Base-by-base conservation (phyloP, 2,888 invertebrate species). In the Drosophila neotestacea region DNA sequence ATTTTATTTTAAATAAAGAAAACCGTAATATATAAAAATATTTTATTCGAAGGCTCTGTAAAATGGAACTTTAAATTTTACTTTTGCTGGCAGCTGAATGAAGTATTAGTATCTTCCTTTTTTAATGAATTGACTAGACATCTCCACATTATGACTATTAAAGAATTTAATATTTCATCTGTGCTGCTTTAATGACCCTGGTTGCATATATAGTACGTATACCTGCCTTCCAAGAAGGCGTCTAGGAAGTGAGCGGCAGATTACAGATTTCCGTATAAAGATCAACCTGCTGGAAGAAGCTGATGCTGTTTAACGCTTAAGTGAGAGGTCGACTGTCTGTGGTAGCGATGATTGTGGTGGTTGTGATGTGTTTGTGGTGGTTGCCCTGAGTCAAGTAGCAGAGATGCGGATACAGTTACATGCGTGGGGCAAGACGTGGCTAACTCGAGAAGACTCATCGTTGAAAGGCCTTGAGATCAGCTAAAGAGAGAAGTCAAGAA, bases 221-320 rank as follows among this genome's bases (percentile, higher is more conserved):
- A 27, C 27, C 27, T 4, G 11, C 27, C 27, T 44, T 44, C 44
- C 51, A 39, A 51, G 41, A 66, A 58, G 64, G 61, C 58, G 47
- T 79, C 70, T 46, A 75, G 76, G 76, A 77, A 77, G 76, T 79
- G 56, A 79, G 70, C 44, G 63, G 61, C 42, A 46, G 30, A 16
- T 70, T 66, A 69, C 54, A 55, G 59, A 69, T 85, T 85, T 87
- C 81, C 81, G 88, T 54, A 74, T 76, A 60, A 46, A 30, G 56
- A 63, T 55, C 47, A 48, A 42, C 28, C 38, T 42, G 48, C 34
- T 56, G 82, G 66, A 65, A 65, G 61, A 68, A 47, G 9, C 34
- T 7, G 42, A 32, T 56, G 42, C 6, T 28, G 28, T 47, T 47
- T 36, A 42, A 52, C 13, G 5, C 22, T 39, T 6, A 63, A 70